A percentile compares a stretch with the other conserved stretches of the same genome.
These are phyloP conservation scores for Barypeithes pellucidus DNA, from an alignment of 2,888 invertebrate genomes.

Conservation along the genomic window DNA sequence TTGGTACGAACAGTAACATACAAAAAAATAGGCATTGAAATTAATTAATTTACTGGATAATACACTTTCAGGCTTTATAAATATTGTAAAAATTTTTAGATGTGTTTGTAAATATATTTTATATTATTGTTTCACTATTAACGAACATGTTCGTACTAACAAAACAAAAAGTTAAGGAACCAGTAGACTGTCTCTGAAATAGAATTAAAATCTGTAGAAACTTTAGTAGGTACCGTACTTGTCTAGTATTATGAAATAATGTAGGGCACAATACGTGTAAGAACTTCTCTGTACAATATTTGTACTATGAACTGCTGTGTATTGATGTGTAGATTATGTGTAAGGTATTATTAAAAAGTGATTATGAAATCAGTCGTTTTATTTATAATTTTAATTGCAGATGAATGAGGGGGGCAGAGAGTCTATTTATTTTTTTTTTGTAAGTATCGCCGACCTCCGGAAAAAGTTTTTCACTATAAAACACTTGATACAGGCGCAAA, in stretches of 20 bases:
- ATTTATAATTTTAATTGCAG: no score
- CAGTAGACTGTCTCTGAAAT: slow-evolving; percentile 16
- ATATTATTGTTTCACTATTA: slow-evolving; percentile 18
- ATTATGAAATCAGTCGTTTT: slow-evolving; percentile 41
- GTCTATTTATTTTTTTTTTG: no score
- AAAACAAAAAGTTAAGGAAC: not conserved
- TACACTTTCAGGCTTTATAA: not conserved
- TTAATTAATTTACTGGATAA: not conserved
- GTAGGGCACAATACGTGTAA: slow-evolving; percentile 35
- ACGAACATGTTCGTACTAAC: slow-evolving; percentile 11
- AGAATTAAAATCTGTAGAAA: slow-evolving; percentile 9
- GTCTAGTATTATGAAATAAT: slow-evolving; percentile 23
- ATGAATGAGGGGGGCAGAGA: no score
- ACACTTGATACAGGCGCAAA: no score
- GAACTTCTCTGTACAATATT: slow-evolving; percentile 52
- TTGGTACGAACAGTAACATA: no score
- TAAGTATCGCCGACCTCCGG: no score
- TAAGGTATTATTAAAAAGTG: slow-evolving; percentile 50
- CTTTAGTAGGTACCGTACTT: slow-evolving; percentile 23
- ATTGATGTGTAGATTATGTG: slow-evolving; percentile 55
- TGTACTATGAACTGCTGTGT: slow-evolving; percentile 54
- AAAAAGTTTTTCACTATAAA: no score
- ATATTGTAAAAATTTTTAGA: slow-evolving; percentile 10
- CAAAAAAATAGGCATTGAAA: no score
- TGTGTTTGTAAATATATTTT: slow-evolving; percentile 34